Conservation (phyloP, 2,888 invertebrate species). For the Synanthedon myopaeformis region DNA sequence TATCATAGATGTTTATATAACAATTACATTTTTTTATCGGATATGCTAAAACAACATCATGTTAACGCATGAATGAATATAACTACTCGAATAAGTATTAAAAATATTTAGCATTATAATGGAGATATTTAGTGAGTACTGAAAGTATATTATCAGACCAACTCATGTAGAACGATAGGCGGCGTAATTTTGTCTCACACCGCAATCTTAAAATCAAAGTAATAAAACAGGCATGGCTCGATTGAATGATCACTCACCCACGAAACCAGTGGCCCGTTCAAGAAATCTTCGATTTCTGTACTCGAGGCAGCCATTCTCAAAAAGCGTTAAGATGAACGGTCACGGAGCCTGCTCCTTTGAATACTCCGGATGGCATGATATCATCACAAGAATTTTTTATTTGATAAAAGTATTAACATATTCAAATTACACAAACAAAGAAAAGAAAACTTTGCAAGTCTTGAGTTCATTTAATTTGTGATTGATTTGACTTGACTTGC, state of each 20-base stretch:
- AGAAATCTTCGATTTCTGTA: constrained; percentile 84
- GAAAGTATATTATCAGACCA: constrained; percentile 14
- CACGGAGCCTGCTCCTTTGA: constrained; percentile 33
- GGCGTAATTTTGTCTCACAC: constrained; percentile 41
- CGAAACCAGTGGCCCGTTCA: constrained; percentile 85
- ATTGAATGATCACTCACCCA: constrained; percentile 77
- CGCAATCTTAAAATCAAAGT: constrained; percentile 33
- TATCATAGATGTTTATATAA: too few relatives aligned
- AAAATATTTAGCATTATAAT: too few relatives aligned
- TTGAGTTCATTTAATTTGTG: too few relatives aligned
- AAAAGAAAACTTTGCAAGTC: too few relatives aligned
- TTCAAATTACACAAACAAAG: too few relatives aligned
- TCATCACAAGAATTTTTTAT: constrained; percentile 6
- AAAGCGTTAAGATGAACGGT: constrained; percentile 42
- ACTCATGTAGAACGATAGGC: constrained; percentile 35
- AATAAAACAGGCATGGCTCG: constrained; percentile 37
- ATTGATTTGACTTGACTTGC: too few relatives aligned
- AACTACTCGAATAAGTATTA: too few relatives aligned
- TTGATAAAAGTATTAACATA: background rate
- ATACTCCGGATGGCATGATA: constrained; percentile 45
- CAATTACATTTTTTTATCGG: too few relatives aligned
- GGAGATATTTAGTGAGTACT: too few relatives aligned
- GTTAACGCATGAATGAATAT: too few relatives aligned
- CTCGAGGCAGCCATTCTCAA: constrained; percentile 73
- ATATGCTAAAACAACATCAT: too few relatives aligned